Base-by-base conservation (phyloP, 2,888 invertebrate genomes). In the Notocelia uddmanniana region DNA sequence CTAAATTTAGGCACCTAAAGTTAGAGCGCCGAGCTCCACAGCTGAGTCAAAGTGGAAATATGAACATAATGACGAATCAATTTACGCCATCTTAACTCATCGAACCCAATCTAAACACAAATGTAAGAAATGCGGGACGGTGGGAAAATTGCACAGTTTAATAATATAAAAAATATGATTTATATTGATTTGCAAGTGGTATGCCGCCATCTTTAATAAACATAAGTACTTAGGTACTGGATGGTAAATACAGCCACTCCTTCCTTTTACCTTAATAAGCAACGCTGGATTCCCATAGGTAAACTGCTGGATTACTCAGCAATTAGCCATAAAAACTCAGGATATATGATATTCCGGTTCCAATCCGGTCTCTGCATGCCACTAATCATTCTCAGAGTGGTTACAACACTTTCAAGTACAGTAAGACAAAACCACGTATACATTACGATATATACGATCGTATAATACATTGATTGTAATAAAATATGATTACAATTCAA, bases 391-490 rank as follows among this genome's bases (percentile, higher is more conserved):
- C 34, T 10, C 21, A 21, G 21, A 59, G 8, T 45, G n/a, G n/a
- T 21, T 23, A 60, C 21, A 26, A 45, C 45, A 60, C n/a, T n/a
- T n/a, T 8, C n/a, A 55, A 60, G 21, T n/a, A n/a, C 45, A 45
- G 45, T 21, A 41, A 23, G n/a, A n/a, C n/a, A 45, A 60, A 41
- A 60, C 21, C 15, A 37, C 19, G 9, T 45, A n/a, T n/a, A n/a
- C n/a, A n/a, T n/a, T n/a, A n/a, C n/a, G n/a, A n/a, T n/a, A n/a
- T n/a, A n/a, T 26, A 23, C 26, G 55, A 23, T n/a, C 21, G 23
- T 23, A n/a, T n/a, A n/a, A n/a, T n/a, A 48, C 23, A 48, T 62
- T 62, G 45, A 48, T 62, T 48, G 62, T 48, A 63, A 48, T 62
- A 31, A 50, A 62, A 62, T 31, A 34, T 34, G 34, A 37, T 59